Percentiles rank a stretch among this genome's conserved stretches.
phyloP scores from a whole-genome alignment of 2,888 invertebrate species.

The Cryptus viduatorius region DNA sequence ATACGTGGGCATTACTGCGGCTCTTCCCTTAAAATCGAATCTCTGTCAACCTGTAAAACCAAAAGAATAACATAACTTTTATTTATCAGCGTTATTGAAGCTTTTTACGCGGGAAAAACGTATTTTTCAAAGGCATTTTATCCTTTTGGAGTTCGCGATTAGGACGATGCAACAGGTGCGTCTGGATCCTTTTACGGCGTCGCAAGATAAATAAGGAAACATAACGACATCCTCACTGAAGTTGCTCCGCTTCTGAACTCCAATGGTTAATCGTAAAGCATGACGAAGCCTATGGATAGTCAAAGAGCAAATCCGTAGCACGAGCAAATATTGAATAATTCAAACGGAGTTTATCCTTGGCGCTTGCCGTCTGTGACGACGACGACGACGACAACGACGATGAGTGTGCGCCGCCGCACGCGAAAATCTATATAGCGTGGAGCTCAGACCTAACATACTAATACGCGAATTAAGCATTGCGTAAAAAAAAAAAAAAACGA shows the following conservation, averaged over 20 bases:
- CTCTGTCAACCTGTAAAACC: constrained; percentile 66
- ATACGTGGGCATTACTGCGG: constrained; percentile 84
- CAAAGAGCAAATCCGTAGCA: constrained; percentile 69
- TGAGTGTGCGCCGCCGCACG: constrained; percentile 72
- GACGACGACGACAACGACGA: constrained; percentile 70
- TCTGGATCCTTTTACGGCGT: constrained; percentile 51
- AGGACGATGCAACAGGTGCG: constrained; percentile 49
- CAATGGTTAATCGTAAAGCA: constrained; percentile 48
- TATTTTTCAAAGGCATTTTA: no score
- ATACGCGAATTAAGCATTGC: constrained; percentile 73
- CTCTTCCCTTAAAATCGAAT: constrained; percentile 64
- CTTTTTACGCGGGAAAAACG: not conserved
- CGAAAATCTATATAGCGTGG: constrained; percentile 67
- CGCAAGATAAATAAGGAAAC: constrained; percentile 57
- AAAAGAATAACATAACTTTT: constrained; percentile 14
- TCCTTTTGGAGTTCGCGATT: no score
- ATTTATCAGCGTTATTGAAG: no score
- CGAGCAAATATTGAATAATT: constrained; percentile 80
- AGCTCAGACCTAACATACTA: constrained; percentile 72
- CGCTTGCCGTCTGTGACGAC: constrained; percentile 73
- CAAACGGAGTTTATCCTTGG: constrained; percentile 79
- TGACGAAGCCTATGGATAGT: constrained; percentile 42
- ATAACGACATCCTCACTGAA: constrained; percentile 61
- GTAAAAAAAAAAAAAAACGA: constrained; percentile 58
- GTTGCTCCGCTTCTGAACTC: constrained; percentile 51